Conservation (phyloP, 2,797 vertebrate genomes). For the Trematomus bernacchii region DNA sequence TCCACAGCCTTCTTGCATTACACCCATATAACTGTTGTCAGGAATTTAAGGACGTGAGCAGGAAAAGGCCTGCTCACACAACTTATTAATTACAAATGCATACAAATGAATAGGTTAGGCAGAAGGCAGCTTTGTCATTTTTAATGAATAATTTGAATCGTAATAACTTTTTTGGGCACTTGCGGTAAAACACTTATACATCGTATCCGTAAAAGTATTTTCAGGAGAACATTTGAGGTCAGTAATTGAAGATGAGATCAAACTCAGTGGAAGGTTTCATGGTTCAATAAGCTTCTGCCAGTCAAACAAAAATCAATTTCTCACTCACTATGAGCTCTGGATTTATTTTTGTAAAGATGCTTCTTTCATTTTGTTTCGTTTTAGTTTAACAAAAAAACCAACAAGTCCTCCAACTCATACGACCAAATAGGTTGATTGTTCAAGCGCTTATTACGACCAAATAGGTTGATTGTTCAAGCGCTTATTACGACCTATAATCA, state of each 20-base stretch:
- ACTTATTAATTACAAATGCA: background rate
- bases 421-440: no score
- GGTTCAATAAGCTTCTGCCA: conserved; percentile 32
- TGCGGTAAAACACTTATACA: background rate
- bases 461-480: no score
- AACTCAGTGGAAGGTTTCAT: conserved; percentile 30
- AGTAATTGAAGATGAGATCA: conserved; percentile 26
- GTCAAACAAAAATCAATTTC: conserved; percentile 13
- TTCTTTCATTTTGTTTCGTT: no score
- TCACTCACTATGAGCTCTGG: conserved; percentile 10
- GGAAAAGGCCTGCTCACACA: background rate
- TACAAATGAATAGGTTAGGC: background rate
- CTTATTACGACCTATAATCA: no score
- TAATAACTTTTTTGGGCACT: background rate
- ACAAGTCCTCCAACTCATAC: no score
- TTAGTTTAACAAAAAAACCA: no score
- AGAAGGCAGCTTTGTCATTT: background rate
- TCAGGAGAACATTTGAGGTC: conserved; percentile 27
- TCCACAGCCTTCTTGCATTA: background rate
- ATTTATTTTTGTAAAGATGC: background rate
- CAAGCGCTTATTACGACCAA: no score
- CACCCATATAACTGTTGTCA: background rate
- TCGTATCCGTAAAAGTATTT: background rate
- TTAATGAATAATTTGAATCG: background rate
- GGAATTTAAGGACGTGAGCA: background rate